Conservation (phyloP, 2,113 vertebrate species). For the Erpornis zantholeuca region DNA sequence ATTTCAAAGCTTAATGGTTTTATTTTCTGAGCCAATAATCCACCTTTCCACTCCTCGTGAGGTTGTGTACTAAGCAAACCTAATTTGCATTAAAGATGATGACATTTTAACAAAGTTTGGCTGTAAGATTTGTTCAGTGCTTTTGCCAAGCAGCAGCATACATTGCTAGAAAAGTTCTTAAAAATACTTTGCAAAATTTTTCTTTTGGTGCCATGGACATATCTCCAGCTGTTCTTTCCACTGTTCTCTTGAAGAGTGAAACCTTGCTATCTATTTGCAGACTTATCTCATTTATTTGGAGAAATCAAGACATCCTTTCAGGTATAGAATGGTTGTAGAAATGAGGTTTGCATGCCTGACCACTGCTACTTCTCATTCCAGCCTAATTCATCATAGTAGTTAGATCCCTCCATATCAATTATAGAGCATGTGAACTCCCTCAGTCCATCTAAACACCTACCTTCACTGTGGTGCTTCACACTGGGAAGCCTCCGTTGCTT, state of each 20-base stretch:
- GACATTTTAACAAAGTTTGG: not conserved
- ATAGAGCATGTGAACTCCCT: not conserved
- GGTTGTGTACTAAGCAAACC: not conserved
- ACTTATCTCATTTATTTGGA: not conserved
- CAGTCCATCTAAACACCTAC: not conserved
- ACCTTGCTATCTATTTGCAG: not conserved
- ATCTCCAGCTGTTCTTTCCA: not conserved
- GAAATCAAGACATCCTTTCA: not conserved
- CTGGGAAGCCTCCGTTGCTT: not conserved
- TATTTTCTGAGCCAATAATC: not conserved
- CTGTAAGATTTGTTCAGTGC: not conserved
- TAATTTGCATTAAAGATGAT: constrained; percentile 7
- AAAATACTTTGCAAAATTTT: not conserved
- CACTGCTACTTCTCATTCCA: not conserved
- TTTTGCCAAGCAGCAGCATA: not conserved
- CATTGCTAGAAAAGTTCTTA: not conserved
- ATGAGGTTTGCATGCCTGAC: not conserved
- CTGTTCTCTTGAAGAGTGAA: not conserved
- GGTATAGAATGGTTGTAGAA: not conserved
- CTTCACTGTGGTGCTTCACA: not conserved
- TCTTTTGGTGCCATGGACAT: not conserved
- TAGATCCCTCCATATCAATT: not conserved
- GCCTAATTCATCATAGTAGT: not conserved
- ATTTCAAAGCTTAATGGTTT: not conserved
- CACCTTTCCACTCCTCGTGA: not conserved